Evolutionary conservation across 2,797 vertebrate genomes (phyloP), one percentile per base, ranked within the genome.

Genomic region (Sternarchorhynchus goeldii): DNA sequence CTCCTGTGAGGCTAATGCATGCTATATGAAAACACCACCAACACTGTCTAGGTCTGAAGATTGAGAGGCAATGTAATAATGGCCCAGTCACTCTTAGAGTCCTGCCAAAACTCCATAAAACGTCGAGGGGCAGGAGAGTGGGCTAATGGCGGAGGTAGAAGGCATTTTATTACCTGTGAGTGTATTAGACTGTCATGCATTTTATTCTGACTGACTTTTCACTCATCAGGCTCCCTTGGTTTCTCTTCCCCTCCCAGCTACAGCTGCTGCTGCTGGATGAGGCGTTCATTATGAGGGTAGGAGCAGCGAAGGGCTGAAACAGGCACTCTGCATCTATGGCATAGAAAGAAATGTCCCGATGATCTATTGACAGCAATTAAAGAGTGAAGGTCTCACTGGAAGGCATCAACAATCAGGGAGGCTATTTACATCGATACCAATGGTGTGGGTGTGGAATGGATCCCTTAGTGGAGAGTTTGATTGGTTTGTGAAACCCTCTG

Each of bases 71-170:
- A 68, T 69, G 71, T 73, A 79, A 68, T 76, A 84, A 82, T 73
- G 36, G 74, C 65, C 50, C 53, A 53, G 57, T 79, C 53, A 20
- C 67, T 77, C 64, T 78, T 39, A 45, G 60, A 76, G 45, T 76
- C 45, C 70, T 63, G 75, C 34, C 73, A 66, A 79, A 85, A 82
- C 62, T 70, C 59, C 31, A 83, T 83, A 65, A 78, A 81, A 85
- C 39, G 34, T 75, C 53, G 55, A 71, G 57, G 8, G 21, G 25
- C 12, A 36, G 71, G 50, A 63, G 32, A 69, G 63, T 55, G 20
- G 20, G 56, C 32, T 55, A 81, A 76, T 25, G 53, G 29, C 2
- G 16, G n/a, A 75, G 55, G 64, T 34, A 55, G 57, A n/a, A 25
- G 20, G 6, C 41, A 4, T 78, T 82, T 82, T 77, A 82, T 77